Evolutionary conservation across 2,113 vertebrate species (phyloP).

Genomic region (Struthidea cinerea): DNA sequence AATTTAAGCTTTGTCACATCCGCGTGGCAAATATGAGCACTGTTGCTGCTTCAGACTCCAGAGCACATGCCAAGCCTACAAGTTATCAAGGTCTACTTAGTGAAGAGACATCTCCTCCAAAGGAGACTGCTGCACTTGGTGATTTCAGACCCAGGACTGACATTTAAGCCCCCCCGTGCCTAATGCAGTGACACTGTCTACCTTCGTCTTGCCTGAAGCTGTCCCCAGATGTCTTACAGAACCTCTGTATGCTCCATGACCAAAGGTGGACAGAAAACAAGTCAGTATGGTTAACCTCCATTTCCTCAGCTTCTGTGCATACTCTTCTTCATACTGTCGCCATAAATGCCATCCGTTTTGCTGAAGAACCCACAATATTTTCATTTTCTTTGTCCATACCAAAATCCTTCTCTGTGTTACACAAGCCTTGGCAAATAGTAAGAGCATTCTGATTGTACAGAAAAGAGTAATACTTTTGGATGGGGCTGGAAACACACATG

Average conservation of each 20-base stretch:
- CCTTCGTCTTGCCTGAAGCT: neutral
- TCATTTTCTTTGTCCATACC: neutral
- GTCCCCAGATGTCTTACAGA: neutral
- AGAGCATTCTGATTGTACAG: neutral
- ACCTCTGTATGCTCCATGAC: neutral
- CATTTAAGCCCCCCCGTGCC: accelerated
- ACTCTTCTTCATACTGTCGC: neutral
- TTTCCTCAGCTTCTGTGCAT: neutral
- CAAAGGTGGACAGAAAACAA: neutral
- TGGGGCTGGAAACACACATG: neutral
- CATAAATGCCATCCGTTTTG: neutral
- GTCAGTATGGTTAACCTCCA: neutral
- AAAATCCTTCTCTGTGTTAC: neutral
- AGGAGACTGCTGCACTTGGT: neutral
- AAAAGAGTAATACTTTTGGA: neutral
- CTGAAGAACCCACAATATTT: neutral
- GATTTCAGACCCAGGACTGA: neutral
- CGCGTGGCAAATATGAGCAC: neutral
- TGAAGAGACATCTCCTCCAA: neutral
- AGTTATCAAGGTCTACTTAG: neutral
- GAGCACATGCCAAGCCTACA: neutral
- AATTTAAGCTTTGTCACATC: neutral
- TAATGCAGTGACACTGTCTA: neutral
- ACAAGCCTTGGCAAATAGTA: neutral
- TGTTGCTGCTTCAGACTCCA: neutral